Base-by-base conservation (phyloP, 2,888 invertebrate species). In the Mesochorus sp. region DNA sequence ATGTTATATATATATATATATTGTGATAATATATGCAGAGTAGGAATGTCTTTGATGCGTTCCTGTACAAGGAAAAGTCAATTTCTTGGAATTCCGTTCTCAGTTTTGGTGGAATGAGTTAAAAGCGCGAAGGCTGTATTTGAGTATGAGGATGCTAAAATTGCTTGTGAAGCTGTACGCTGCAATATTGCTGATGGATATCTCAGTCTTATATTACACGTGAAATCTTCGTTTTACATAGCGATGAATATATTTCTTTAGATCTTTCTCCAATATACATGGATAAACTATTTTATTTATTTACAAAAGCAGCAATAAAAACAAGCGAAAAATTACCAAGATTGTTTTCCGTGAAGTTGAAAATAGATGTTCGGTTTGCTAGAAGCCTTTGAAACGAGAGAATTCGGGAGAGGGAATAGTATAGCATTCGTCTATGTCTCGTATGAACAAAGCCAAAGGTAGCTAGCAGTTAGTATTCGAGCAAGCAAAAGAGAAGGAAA, bases 381-480 rank as follows among this genome's bases (percentile, higher is more conserved):
- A 31, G 28, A 26, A 55, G 24, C 31, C 28, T 59, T 12, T 53
- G 39, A 51, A 59, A 51, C n/a, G 42, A 59, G 10, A 24, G 19
- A 28, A 17, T 28, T 28, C n/a, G 26, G 21, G 28, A 42, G 24
- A 59, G 19, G 17, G 39, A 66, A 64, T 31, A 21, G 44, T n/a
- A n/a, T 42, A 39, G 47, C 44, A 70, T 71, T 64, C 51, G 72
- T 81, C 81, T 73, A 53, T 71, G 66, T 55, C 67, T 74, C 57
- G 62, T 80, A 82, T 81, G 70, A 59, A 31, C 64, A 39, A 62
- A 80, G 57, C 49, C 44, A 31, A 26, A 14, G 66, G 51, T 71
- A 42, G 53, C 47, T 5, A 47, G 47, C 19, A 61, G 44, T 51
- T 34, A 47, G 72, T 31, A 28, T 34, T 24, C 5, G 4, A 61